Percentiles rank a stretch among this genome's conserved stretches.
Evolutionary conservation across 2,113 vertebrate genomes (phyloP).

Genomic region (Stomatorhinus ivindoensis): DNA sequence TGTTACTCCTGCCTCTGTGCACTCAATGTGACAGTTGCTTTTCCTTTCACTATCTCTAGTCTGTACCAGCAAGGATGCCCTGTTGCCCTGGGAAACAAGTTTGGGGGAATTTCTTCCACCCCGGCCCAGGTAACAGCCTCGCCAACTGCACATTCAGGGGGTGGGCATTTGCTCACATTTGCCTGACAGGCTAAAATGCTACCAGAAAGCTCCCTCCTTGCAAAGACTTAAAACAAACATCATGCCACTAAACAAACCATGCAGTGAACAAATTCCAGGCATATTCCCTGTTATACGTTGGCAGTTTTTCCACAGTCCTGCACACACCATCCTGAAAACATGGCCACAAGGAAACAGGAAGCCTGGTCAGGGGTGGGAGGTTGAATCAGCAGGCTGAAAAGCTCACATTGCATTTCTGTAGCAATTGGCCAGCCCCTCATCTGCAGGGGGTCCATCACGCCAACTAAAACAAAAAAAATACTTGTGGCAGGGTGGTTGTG

Average conservation of each 20-base stretch:
- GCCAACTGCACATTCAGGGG: neutral
- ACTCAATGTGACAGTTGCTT: neutral
- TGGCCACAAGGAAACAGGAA: slow-evolving; percentile 6
- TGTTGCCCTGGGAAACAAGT: neutral
- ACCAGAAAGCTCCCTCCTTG: neutral
- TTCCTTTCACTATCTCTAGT: neutral
- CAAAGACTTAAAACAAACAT: neutral
- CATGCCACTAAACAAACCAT: slow-evolving; percentile 35
- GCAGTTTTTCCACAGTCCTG: neutral
- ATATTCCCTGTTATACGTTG: neutral
- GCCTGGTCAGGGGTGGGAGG: slow-evolving; percentile 16
- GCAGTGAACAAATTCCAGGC: slow-evolving; percentile 9
- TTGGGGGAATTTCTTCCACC: neutral
- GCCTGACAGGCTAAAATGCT: neutral
- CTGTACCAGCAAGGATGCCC: neutral
- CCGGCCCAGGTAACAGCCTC: neutral
- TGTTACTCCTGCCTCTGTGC: neutral
- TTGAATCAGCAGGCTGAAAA: slow-evolving; percentile 3
- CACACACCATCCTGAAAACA: slow-evolving; percentile 17
- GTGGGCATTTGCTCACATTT: neutral
- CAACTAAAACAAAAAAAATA: neutral
- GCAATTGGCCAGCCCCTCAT: neutral
- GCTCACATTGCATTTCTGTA: neutral
- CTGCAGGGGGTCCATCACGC: neutral
- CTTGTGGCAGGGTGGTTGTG: neutral